A percentile compares a stretch with the other conserved stretches of the same genome.
These are phyloP conservation scores for Pseudomyrmex gracilis DNA, from an alignment of 1,140 invertebrate genomes.

Conservation along the genomic window DNA sequence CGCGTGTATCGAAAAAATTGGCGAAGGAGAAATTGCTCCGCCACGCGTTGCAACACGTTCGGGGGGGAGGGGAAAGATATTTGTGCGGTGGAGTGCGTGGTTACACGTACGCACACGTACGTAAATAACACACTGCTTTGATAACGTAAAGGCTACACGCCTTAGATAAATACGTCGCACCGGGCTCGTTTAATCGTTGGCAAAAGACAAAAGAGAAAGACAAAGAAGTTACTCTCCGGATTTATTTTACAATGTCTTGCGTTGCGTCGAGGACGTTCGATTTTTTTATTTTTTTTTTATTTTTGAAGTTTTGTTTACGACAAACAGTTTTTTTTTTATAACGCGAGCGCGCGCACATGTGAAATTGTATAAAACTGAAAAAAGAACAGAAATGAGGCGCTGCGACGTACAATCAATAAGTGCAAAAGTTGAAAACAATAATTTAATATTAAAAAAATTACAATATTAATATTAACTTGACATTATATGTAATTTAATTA, in stretches of 20 bases:
- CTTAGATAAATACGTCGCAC: slow-evolving; percentile 53
- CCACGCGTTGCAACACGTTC: slow-evolving; percentile 19
- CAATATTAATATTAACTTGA: too few species aligned
- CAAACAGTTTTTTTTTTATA: slow-evolving; percentile 63
- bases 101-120: background rate
- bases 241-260: slow-evolving; percentile 46
- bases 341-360: background rate
- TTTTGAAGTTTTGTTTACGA: slow-evolving; percentile 62
- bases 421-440: background rate
- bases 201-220: slow-evolving; percentile 45
- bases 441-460: background rate
- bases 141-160: slow-evolving; percentile 38
- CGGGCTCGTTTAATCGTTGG: slow-evolving; percentile 51
- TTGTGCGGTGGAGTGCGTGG: background rate
- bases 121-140: slow-evolving; percentile 54
- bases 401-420: background rate
- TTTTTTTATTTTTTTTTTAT: slow-evolving; percentile 53
- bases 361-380: background rate
- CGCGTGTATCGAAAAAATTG: slow-evolving; percentile 36
- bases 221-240: slow-evolving; percentile 7
- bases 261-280: slow-evolving; percentile 29
- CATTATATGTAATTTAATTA: too few species aligned
- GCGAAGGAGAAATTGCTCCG: slow-evolving; percentile 33
- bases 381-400: background rate
- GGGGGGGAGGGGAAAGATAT: background rate